Conservation (phyloP, 1,140 invertebrate genomes). For the Muscidifurax raptorellus region DNA sequence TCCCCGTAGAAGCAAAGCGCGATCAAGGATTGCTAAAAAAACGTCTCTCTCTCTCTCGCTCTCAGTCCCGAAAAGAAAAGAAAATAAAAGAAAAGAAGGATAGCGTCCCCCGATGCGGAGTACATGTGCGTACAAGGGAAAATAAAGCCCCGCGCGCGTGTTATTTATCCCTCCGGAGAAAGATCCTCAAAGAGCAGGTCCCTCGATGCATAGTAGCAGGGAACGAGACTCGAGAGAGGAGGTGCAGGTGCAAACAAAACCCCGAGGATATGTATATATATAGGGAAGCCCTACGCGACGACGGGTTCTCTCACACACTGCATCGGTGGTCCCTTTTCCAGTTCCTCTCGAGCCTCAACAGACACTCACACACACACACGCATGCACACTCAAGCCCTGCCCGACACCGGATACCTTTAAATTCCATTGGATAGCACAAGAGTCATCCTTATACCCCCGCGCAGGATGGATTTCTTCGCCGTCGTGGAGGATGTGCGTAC, state of each 20-base stretch:
- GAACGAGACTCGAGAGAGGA: not conserved
- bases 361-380: conserved; percentile 12
- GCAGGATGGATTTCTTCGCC: conserved; percentile 19
- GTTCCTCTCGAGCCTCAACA: not conserved
- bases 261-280: too few species aligned
- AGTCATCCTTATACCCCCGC: conserved; percentile 34
- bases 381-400: too few species aligned
- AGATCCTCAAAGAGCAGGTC: not conserved
- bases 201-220: not conserved
- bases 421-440: conserved; percentile 49
- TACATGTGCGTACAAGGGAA: not conserved
- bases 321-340: conserved; percentile 26
- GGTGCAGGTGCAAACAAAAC: conserved; percentile 52
- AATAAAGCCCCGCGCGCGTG: not conserved
- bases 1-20: not conserved
- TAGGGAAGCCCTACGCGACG: conserved; percentile 36
- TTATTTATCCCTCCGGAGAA: conserved; percentile 8
- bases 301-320: not conserved
- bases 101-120: not conserved
- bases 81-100: not conserved
- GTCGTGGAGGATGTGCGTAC: not conserved
- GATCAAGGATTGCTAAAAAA: not conserved
- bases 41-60: too few species aligned
- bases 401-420: conserved; percentile 48
- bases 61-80: too few species aligned